Conservation (phyloP, 2,113 vertebrate species). For the Rhegmatorhina hoffmannsi region DNA sequence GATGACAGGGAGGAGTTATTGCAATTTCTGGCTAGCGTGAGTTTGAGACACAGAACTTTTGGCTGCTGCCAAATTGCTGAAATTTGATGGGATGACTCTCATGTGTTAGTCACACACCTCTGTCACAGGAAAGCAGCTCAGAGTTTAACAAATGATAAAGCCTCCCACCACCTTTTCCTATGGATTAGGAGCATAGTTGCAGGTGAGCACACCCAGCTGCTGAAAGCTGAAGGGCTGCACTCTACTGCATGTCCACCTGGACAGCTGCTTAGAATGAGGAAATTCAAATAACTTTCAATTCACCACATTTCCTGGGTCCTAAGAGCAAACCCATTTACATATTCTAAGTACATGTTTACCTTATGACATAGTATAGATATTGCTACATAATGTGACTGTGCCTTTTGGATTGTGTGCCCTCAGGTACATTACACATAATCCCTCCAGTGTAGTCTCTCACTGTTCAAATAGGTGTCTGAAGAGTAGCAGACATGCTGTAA, state of each 20-base stretch:
- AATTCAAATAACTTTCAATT: not conserved
- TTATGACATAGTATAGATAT: not conserved
- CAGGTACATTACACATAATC: not conserved
- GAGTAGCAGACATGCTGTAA: not conserved
- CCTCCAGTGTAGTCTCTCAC: not conserved
- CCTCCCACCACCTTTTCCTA: not conserved
- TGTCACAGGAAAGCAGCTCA: not conserved
- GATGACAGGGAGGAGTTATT: not conserved
- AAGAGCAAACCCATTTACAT: not conserved
- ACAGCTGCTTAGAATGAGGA: not conserved
- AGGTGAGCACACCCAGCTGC: not conserved
- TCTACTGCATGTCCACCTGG: too few relatives aligned
- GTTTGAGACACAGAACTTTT: not conserved
- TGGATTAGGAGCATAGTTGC: not conserved
- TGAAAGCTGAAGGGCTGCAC: not conserved
- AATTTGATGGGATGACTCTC: not conserved
- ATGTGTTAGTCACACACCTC: not conserved
- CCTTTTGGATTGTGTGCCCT: not conserved
- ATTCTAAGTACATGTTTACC: not conserved
- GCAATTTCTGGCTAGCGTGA: fast-evolving
- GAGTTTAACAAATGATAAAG: not conserved
- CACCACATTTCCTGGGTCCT: not conserved
- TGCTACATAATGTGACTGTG: not conserved
- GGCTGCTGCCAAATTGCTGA: not conserved
- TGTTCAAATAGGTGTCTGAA: not conserved